Percentiles rank a stretch among this genome's conserved stretches.
phyloP scores from a whole-genome alignment of 2,888 invertebrate genomes.

The Acrobasis suavella region DNA sequence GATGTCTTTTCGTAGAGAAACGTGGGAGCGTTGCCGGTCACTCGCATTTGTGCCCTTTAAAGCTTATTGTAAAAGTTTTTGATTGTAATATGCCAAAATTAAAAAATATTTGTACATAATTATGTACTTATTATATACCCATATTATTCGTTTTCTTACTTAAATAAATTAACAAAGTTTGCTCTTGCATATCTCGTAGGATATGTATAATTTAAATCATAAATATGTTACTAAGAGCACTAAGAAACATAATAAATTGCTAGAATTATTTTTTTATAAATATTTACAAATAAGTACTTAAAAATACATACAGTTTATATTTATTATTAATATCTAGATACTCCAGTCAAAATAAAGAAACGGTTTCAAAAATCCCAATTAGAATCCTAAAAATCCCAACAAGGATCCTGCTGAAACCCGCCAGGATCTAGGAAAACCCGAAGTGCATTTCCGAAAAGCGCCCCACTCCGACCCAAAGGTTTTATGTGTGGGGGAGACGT shows the following conservation, averaged over 20 bases:
- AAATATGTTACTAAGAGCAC: not conserved
- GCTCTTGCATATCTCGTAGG: too few species aligned
- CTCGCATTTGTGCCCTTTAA: not conserved
- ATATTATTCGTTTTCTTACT: too few species aligned
- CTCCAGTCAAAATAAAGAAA: too few species aligned
- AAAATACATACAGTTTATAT: too few species aligned
- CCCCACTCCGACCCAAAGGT: slow-evolving; percentile 76
- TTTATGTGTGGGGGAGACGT: slow-evolving; percentile 64
- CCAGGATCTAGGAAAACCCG: slow-evolving; percentile 21
- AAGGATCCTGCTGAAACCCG: not conserved
- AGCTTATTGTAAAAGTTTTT: not conserved
- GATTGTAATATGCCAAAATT: not conserved
- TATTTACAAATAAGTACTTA: not conserved
- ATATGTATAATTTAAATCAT: not conserved
- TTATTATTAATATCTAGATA: too few species aligned
- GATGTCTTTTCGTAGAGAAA: slow-evolving; percentile 15
- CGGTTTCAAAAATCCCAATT: not conserved
- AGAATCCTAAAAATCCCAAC: not conserved
- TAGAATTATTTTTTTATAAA: not conserved
- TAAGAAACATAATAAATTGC: not conserved
- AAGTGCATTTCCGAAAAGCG: slow-evolving; percentile 50
- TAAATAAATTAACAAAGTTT: too few species aligned
- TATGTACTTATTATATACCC: too few species aligned
- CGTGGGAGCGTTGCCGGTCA: not conserved
- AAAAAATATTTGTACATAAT: too few species aligned